Conservation (phyloP, 2,797 vertebrate genomes). For the Danionella dracula region DNA sequence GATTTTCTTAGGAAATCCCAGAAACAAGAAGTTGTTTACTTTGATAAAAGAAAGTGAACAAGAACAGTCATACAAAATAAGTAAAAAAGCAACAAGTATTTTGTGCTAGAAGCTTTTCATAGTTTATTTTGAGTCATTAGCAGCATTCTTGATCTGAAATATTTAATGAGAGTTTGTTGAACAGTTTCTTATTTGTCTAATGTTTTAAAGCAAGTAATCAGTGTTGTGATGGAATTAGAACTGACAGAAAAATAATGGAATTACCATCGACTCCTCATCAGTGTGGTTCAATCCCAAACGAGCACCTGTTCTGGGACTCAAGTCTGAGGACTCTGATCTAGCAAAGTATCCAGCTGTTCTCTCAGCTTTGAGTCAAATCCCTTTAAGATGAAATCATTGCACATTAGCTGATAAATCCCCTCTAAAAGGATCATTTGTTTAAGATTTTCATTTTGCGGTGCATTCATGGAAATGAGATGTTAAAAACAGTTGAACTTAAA, state of each 20-base stretch:
- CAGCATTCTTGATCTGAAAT: background rate
- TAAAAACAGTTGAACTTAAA: too few species aligned
- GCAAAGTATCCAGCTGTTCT: constrained; percentile 33
- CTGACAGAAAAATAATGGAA: constrained; percentile 21
- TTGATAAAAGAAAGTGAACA: too few species aligned
- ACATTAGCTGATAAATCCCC: constrained; percentile 23
- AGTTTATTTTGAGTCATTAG: background rate
- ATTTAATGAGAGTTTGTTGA: background rate
- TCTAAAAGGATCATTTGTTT: background rate
- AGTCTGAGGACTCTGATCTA: constrained; percentile 31
- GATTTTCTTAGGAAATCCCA: too few species aligned
- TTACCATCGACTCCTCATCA: constrained; percentile 13
- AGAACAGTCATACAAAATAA: too few species aligned
- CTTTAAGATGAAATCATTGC: constrained; percentile 30
- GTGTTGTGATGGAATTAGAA: background rate
- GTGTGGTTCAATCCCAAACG: constrained; percentile 12
- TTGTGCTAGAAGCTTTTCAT: constrained; percentile 8
- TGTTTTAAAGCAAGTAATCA: constrained; percentile 4
- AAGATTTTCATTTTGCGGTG: background rate
- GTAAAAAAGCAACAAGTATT: background rate
- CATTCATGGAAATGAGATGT: background rate
- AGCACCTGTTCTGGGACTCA: constrained; percentile 26
- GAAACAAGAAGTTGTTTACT: too few species aligned
- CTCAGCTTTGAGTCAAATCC: constrained; percentile 40
- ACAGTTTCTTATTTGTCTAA: background rate